phyloP scores from a whole-genome alignment of 2,888 invertebrate genomes.

The Drosophila demipolita region DNA sequence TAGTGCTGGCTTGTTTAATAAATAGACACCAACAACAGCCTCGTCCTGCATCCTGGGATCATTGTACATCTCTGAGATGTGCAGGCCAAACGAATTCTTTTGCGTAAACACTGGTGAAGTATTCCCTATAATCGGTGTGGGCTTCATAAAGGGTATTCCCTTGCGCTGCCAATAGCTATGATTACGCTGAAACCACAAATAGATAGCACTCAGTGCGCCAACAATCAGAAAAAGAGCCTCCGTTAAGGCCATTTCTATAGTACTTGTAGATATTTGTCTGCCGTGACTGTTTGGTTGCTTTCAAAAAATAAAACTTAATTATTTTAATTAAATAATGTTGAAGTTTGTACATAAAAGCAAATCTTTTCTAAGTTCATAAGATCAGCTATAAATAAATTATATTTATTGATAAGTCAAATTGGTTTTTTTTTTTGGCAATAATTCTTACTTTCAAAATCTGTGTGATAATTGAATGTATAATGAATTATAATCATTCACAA shows the following conservation, averaged over 20 bases:
- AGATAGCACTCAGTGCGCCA: conserved; percentile 54
- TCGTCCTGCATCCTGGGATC: conserved; percentile 68
- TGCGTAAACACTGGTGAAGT: conserved; percentile 78
- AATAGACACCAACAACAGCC: conserved; percentile 83
- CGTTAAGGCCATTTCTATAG: conserved; percentile 60
- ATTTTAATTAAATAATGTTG: no score
- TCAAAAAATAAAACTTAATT: background rate
- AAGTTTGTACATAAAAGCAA: no score
- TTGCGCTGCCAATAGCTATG: conserved; percentile 82
- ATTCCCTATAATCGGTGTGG: conserved; percentile 85
- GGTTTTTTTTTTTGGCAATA: background rate
- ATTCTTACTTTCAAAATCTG: background rate
- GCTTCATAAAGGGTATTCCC: conserved; percentile 82
- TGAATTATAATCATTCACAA: background rate
- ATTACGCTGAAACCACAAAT: conserved; percentile 83
- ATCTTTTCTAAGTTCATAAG: no score
- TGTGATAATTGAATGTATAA: background rate
- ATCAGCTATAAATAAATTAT: no score
- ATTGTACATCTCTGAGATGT: conserved; percentile 83
- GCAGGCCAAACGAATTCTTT: conserved; percentile 77
- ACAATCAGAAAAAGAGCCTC: conserved; percentile 65
- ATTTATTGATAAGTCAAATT: no score
- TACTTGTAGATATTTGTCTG: conserved; percentile 1
- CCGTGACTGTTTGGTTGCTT: background rate
- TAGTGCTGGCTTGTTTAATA: conserved; percentile 85